These are phyloP conservation scores for Steatocranus sp. DNA, from an alignment of 2,797 vertebrate genomes.

Conservation along the genomic window DNA sequence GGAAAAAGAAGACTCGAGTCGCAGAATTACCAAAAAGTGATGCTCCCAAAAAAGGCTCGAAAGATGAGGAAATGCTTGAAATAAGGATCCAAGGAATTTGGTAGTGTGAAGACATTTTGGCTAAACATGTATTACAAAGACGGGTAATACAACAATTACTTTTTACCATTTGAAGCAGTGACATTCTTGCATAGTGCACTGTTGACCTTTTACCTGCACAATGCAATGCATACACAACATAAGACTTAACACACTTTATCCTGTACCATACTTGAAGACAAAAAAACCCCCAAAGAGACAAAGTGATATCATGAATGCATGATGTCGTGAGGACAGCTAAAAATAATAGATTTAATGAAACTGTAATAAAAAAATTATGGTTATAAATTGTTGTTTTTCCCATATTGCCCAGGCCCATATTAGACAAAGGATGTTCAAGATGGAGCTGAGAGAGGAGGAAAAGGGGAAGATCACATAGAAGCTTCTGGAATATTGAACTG, in stretches of 20 bases:
- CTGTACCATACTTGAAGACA: background rate
- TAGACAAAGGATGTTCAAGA: background rate
- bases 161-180: background rate
- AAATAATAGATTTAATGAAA: background rate
- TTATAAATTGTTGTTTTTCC: background rate
- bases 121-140: background rate
- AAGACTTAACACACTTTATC: background rate
- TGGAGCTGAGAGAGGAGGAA: background rate
- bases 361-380: background rate
- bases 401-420: background rate
- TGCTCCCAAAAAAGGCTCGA: background rate
- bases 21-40: background rate
- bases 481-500: background rate
- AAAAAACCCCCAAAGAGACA: accelerated
- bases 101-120: background rate
- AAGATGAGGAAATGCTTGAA: background rate
- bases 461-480: background rate
- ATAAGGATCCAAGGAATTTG: background rate
- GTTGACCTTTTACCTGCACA: background rate
- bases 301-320: background rate
- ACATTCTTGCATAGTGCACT: background rate
- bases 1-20: background rate
- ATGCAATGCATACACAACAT: background rate
- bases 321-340: background rate
- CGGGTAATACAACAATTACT: background rate